phyloP scores from a whole-genome alignment of 2,888 invertebrate genomes.

The Pelosia muscerda region DNA sequence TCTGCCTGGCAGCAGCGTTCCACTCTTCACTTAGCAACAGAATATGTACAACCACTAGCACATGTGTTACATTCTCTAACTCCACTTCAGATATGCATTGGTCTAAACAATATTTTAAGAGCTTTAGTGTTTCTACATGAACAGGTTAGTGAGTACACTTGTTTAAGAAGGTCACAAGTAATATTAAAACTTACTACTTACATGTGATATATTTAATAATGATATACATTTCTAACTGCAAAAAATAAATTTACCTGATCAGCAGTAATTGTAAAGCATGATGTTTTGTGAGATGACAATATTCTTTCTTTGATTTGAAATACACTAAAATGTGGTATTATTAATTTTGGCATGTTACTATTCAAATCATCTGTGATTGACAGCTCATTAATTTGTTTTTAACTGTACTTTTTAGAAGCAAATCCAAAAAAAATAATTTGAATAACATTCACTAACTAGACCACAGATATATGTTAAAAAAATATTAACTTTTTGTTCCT shows the following conservation, averaged over 20 bases:
- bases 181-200: neutral
- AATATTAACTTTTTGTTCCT: neutral
- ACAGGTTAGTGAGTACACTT: slow-evolving; percentile 73
- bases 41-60: slow-evolving; percentile 92
- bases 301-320: neutral
- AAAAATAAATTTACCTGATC: no score
- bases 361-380: no score
- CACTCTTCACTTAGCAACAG: slow-evolving; percentile 92
- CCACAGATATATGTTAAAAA: no score
- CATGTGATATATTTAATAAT: neutral
- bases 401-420: no score
- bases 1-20: slow-evolving; percentile 93
- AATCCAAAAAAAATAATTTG: no score
- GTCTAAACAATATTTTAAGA: slow-evolving; percentile 92
- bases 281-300: neutral
- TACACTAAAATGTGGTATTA: neutral
- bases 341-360: neutral
- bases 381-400: neutral
- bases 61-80: slow-evolving; percentile 89
- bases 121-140: slow-evolving; percentile 94
- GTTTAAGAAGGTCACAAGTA: neutral
- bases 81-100: slow-evolving; percentile 94
- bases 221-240: no score
- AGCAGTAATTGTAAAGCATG: neutral
- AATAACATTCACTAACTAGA: no score